Evolutionary conservation across 2,113 vertebrate genomes (phyloP).

Genomic region (Malurus melanocephalus): DNA sequence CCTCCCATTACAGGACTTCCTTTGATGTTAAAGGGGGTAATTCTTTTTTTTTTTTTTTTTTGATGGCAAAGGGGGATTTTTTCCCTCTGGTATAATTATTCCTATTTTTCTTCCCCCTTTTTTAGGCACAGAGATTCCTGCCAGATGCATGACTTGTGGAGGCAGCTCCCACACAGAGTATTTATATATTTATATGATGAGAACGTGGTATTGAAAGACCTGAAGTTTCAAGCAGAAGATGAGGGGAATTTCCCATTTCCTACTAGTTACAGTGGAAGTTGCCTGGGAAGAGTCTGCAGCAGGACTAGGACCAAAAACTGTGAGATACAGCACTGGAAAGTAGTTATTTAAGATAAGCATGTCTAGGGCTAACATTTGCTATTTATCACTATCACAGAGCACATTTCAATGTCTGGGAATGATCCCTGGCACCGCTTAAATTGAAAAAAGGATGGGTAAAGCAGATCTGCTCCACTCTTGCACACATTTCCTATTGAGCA

Average conservation of each 20-base stretch:
- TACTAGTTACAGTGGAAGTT: constrained; percentile 14
- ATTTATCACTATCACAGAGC: background rate
- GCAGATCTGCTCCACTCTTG: background rate
- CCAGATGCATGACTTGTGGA: constrained; percentile 52
- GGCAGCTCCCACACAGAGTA: constrained; percentile 57
- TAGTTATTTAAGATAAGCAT: background rate
- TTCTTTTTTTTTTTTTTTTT: constrained; percentile 45
- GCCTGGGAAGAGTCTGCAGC: background rate
- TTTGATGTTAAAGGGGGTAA: constrained; percentile 74
- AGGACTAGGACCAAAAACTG: constrained; percentile 1
- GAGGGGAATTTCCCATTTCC: constrained; percentile 50
- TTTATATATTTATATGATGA: constrained; percentile 50
- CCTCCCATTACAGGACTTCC: constrained; percentile 70
- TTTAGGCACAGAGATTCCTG: constrained; percentile 51
- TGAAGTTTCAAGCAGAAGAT: constrained; percentile 43
- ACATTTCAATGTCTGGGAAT: background rate
- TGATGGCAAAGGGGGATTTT: constrained; percentile 65
- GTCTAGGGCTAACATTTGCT: background rate
- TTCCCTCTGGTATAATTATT: constrained; percentile 66
- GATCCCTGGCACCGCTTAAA: background rate
- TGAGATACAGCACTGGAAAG: background rate
- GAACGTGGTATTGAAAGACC: background rate
- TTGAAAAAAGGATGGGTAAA: background rate
- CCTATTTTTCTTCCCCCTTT: constrained; percentile 17
- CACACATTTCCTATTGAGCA: background rate